Evolutionary conservation across 2,797 vertebrate species (phyloP).

Genomic region (Enteromius anoplus): DNA sequence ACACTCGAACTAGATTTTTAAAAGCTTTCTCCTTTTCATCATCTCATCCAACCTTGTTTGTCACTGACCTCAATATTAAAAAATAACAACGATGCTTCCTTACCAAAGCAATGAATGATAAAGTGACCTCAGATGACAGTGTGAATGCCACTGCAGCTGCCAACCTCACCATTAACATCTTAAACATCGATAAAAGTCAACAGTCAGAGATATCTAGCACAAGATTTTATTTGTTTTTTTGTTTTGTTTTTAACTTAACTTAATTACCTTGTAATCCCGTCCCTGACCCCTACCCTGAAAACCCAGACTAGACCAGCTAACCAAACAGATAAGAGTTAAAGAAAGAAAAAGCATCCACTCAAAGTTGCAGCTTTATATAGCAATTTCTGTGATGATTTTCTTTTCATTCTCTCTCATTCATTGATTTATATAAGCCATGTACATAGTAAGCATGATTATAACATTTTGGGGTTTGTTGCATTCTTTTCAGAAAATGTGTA

Average conservation of each 20-base stretch:
- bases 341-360: slow-evolving; percentile 1
- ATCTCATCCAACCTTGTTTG: not conserved
- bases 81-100: not conserved
- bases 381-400: not conserved
- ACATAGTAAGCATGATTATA: not conserved
- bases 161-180: not conserved
- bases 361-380: not conserved
- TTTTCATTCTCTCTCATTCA: not conserved
- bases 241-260: not conserved
- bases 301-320: slow-evolving; percentile 37
- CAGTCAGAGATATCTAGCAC: not conserved
- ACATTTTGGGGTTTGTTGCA: not conserved
- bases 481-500: not conserved
- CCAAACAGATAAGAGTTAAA: slow-evolving; percentile 30
- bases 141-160: not conserved
- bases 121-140: not conserved
- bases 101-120: not conserved
- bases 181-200: not conserved
- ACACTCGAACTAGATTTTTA: not conserved
- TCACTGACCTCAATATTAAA: not conserved
- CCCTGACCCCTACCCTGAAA: slow-evolving; percentile 27
- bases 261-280: slow-evolving; percentile 35
- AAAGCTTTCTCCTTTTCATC: not conserved
- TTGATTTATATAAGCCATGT: not conserved
- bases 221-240: not conserved